These are phyloP conservation scores for Merodon equestris DNA, from an alignment of 2,888 invertebrate species.

Conservation along the genomic window DNA sequence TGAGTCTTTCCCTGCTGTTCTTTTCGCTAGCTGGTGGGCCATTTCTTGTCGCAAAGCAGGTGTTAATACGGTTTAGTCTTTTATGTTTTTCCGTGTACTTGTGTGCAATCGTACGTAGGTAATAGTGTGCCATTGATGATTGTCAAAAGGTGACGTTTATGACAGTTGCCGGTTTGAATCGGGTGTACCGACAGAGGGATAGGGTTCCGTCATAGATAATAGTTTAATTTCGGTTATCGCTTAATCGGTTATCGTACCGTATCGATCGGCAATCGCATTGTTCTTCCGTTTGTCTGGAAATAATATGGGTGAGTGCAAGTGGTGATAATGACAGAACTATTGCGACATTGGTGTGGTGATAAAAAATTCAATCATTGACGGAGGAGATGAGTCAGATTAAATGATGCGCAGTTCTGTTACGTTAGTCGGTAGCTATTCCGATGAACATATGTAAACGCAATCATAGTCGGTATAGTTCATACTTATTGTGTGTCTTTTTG, in stretches of 20 bases:
- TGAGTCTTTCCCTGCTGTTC: constrained; percentile 1
- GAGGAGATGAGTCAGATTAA: constrained; percentile 46
- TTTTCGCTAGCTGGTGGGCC: constrained; percentile 10
- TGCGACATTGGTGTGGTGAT: too few species aligned
- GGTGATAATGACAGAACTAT: constrained; percentile 13
- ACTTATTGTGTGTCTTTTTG: constrained; percentile 3
- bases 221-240: constrained; percentile 24
- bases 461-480: background rate
- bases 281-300: background rate
- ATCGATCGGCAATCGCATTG: constrained; percentile 8
- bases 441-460: background rate
- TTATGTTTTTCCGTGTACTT: constrained; percentile 1
- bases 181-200: background rate
- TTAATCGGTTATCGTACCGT: constrained; percentile 12
- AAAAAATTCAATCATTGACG: too few species aligned
- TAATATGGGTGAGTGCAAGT: constrained; percentile 12
- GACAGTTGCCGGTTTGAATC: constrained; percentile 25
- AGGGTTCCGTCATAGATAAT: constrained; percentile 25
- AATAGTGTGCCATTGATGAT: constrained; percentile 19
- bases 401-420: constrained; percentile 51
- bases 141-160: constrained; percentile 33
- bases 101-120: background rate
- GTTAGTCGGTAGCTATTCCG: constrained; percentile 22
- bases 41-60: constrained; percentile 19
- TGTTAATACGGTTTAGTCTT: constrained; percentile 38